Evolutionary conservation across 2,888 invertebrate genomes (phyloP).

Genomic region (Netelia fuscicornis): DNA sequence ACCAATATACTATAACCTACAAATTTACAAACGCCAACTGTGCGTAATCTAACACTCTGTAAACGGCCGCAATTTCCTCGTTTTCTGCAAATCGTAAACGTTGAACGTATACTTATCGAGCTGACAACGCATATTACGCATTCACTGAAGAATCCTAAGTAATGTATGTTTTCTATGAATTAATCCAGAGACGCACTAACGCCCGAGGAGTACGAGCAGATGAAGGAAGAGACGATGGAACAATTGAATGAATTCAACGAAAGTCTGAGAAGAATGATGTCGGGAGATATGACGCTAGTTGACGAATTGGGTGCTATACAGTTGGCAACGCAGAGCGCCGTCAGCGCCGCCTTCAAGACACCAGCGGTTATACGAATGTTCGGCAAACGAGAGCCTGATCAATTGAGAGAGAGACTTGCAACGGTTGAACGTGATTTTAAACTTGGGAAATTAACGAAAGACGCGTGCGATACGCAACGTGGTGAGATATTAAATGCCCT

Average conservation of each 20-base stretch:
- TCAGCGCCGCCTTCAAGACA: constrained; percentile 90
- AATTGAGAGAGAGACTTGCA: constrained; percentile 87
- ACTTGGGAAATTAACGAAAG: constrained; percentile 86
- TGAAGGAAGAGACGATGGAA: constrained; percentile 89
- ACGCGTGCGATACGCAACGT: constrained; percentile 85
- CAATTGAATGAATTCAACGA: constrained; percentile 90
- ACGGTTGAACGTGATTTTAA: constrained; percentile 88
- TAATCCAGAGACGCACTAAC: constrained; percentile 88
- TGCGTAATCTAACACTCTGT: neutral
- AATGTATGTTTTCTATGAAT: constrained; percentile 9
- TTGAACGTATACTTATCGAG: neutral
- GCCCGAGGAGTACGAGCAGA: constrained; percentile 88
- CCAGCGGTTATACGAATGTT: constrained; percentile 91
- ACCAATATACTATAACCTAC: neutral
- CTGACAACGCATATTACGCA: no score
- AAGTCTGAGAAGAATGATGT: constrained; percentile 87
- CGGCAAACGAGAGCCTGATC: constrained; percentile 89
- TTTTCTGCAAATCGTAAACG: neutral
- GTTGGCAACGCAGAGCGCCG: constrained; percentile 90
- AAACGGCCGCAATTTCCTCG: neutral
- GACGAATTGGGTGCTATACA: constrained; percentile 89
- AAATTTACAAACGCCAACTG: neutral
- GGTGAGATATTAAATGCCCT: constrained; percentile 86
- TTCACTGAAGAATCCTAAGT: no score
- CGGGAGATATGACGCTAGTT: constrained; percentile 89